These are phyloP conservation scores for Alentia gelatinosa DNA, from an alignment of 2,888 invertebrate genomes.

Conservation along the genomic window DNA sequence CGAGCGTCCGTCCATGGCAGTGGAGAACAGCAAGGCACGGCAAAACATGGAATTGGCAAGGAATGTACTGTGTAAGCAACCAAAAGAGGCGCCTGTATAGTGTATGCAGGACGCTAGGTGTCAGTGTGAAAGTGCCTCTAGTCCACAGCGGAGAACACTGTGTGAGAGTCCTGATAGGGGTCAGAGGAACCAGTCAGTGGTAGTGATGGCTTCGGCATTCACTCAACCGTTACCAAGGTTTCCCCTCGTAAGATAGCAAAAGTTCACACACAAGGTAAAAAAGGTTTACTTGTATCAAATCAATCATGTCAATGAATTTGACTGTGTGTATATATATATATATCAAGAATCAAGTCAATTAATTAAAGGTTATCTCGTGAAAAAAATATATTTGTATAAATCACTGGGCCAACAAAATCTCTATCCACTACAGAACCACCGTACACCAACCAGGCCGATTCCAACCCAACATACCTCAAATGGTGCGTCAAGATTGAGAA, in stretches of 20 bases:
- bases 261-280: constrained; percentile 13
- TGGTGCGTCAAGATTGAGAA: constrained; percentile 26
- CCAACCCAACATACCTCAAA: constrained; percentile 56
- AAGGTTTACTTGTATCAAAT: neutral
- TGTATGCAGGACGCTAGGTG: neutral
- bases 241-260: neutral
- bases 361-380: constrained; percentile 32
- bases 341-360: neutral
- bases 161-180: neutral
- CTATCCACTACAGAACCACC: constrained; percentile 11
- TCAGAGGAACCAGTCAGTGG: neutral
- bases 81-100: neutral
- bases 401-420: constrained; percentile 22
- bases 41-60: neutral
- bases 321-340: neutral
- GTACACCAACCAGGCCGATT: neutral
- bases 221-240: neutral
- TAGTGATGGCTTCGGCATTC: neutral
- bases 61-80: neutral
- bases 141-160: neutral
- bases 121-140: neutral
- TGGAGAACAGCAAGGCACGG: neutral
- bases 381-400: neutral
- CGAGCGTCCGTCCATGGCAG: neutral
- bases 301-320: constrained; percentile 20